Percentiles rank a stretch among this genome's conserved stretches.
These are phyloP conservation scores for Globia sparganii DNA, from an alignment of 2,888 invertebrate species.

Conservation along the genomic window DNA sequence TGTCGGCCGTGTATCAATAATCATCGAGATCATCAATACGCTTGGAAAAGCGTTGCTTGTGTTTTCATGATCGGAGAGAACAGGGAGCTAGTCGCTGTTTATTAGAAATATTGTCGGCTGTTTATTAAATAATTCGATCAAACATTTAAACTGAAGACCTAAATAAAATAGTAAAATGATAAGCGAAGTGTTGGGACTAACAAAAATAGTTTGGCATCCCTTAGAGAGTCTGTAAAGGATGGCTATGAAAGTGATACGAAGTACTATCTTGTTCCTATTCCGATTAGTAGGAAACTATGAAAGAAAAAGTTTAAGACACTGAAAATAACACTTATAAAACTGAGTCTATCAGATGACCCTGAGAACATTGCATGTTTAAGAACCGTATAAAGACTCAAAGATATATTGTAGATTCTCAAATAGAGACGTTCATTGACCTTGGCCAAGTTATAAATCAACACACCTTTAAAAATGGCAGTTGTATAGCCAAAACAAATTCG, in stretches of 20 bases:
- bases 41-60: not conserved
- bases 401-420: conserved; percentile 4
- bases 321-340: not conserved
- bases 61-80: not conserved
- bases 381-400: conserved; percentile 11
- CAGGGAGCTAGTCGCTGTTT: not conserved
- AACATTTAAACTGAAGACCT: not conserved
- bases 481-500: conserved; percentile 11
- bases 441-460: conserved; percentile 30
- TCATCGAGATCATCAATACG: not conserved
- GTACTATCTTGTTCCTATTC: not conserved
- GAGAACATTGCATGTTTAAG: conserved; percentile 3
- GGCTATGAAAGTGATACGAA: not conserved
- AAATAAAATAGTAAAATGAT: not conserved
- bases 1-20: not conserved
- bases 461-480: conserved; percentile 18
- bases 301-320: not conserved
- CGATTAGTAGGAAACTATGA: not conserved
- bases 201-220: not conserved
- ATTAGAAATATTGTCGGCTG: not conserved
- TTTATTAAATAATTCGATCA: not conserved
- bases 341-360: not conserved
- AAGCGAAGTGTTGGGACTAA: not conserved
- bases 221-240: not conserved
- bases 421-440: conserved; percentile 11